Percentiles rank a stretch among this genome's conserved stretches.
Conservation (phyloP, 2,113 vertebrate genomes). For the Indri indri region DNA sequence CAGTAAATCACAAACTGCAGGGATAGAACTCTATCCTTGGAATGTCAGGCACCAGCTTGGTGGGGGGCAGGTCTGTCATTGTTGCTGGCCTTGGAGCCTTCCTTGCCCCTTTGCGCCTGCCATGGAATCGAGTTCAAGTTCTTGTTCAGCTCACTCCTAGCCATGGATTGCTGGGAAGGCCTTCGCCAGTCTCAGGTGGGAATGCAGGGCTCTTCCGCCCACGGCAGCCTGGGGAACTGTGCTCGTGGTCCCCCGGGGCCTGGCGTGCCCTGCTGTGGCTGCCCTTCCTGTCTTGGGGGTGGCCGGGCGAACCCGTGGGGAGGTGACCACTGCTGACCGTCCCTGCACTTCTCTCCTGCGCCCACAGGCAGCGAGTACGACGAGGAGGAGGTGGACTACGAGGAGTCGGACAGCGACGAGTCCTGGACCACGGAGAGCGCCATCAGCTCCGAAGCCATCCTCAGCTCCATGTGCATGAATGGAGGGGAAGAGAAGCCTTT, state of each 20-base stretch:
- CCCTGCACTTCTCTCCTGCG: slow-evolving; percentile 19
- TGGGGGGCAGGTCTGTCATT: fast-evolving
- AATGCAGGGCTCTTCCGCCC: too few relatives aligned
- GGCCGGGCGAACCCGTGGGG: background rate
- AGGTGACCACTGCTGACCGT: slow-evolving; percentile 37
- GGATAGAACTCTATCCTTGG: background rate
- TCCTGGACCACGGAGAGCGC: slow-evolving; percentile 99
- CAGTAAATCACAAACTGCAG: background rate
- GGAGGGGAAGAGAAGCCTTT: slow-evolving; percentile 99
- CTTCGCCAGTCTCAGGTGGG: too few relatives aligned
- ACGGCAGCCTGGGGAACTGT: fast-evolving
- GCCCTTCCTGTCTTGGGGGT: background rate
- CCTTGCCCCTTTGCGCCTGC: background rate
- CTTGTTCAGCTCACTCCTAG: background rate
- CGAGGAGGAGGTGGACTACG: slow-evolving; percentile 97
- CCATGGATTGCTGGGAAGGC: fast-evolving
- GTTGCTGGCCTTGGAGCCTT: background rate
- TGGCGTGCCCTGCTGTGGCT: too few relatives aligned
- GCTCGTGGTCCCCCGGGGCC: background rate
- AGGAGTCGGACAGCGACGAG: slow-evolving; percentile 98
- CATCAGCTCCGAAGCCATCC: slow-evolving; percentile 98
- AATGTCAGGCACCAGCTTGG: fast-evolving
- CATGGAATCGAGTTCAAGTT: fast-evolving
- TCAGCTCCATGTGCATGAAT: slow-evolving; percentile 99
- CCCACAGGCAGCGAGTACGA: slow-evolving; percentile 96